Percentiles rank a stretch among this genome's conserved stretches.
These are phyloP conservation scores for Chaenogobius annularis DNA, from an alignment of 2,113 vertebrate genomes.

Conservation along the genomic window DNA sequence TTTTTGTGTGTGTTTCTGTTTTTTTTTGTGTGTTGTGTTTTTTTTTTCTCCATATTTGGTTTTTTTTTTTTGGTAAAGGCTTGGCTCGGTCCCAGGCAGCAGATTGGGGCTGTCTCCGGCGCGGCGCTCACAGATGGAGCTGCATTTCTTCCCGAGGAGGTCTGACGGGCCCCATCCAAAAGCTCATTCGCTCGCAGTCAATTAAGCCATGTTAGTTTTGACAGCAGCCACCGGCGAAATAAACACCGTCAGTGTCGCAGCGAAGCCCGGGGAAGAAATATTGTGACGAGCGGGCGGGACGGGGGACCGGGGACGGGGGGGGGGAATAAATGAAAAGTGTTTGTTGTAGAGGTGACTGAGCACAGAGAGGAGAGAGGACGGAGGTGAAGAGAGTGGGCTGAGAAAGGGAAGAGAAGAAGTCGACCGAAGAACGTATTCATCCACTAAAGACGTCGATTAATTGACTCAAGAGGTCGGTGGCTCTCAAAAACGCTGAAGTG, in stretches of 20 bases:
- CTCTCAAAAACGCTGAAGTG: too few species aligned
- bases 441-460: too few species aligned
- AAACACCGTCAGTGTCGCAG: conserved; percentile 74
- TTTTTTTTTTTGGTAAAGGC: conserved; percentile 26
- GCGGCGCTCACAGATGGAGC: conserved; percentile 75
- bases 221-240: conserved; percentile 77
- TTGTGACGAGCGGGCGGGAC: conserved; percentile 61
- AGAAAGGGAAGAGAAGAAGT: too few species aligned
- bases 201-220: conserved; percentile 80
- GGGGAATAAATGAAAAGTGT: conserved; percentile 41
- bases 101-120: conserved; percentile 74
- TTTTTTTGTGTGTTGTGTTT: conserved; percentile 3
- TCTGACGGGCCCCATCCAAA: conserved; percentile 73
- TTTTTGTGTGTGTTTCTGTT: conserved; percentile 4
- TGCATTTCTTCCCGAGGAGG: conserved; percentile 68
- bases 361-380: neutral
- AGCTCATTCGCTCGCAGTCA: conserved; percentile 77
- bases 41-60: too few species aligned
- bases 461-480: too few species aligned
- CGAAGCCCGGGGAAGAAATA: conserved; percentile 53
- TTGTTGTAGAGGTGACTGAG: conserved; percentile 50
- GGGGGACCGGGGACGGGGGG: conserved; percentile 22
- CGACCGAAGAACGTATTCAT: too few species aligned
- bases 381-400: too few species aligned
- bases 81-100: conserved; percentile 74